Base-by-base conservation (phyloP, 2,797 vertebrate species). In the Dipus sagitta region DNA sequence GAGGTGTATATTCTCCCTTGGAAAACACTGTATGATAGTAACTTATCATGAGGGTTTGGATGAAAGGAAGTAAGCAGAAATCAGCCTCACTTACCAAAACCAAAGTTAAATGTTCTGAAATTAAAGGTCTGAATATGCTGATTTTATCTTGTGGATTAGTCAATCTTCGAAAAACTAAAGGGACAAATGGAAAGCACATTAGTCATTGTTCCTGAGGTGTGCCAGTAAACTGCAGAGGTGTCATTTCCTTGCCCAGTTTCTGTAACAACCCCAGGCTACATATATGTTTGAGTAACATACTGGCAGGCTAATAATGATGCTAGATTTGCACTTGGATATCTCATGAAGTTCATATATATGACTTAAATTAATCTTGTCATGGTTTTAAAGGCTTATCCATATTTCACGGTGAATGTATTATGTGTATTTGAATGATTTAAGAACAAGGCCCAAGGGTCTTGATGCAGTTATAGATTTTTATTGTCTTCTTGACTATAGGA, bases 1-100 rank as follows among this genome's bases (percentile, higher is more conserved):
- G 92, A 96, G 81, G 88, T 91, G 42, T 82, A 70, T 68, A 95
- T 97, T 96, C 26, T 85, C 89, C 93, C 32, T 77, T 93, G 92
- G 82, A 87, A 92, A 95, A 90, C 70, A 95, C 88, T 96, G 94
- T 86, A 62, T 0, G 3, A 94, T 97, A 95, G 84, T 95, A 94
- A 98, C 92, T 96, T 85, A 93, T 93, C 82, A 93, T 91, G 79
- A 62, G 58, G 95, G 32, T 42, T 58, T 97, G 88, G 90, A 96
- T 96, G 82, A 96, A 97, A 97, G 95, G 81, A 97, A 97, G 95
- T 79, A 97, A 96, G 76, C 91, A 85, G 75, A 97, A 97, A 92
- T 84, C 95, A 97, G 96, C 87, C 86, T 96, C 82, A 94, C 88
- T 98, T 98, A 94, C 47, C 54, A 8, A 95, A 97, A 47, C 3